Evolutionary conservation across 2,888 invertebrate species (phyloP), one percentile per base, ranked within the genome.

Genomic region (Entomobrya multifasciata): DNA sequence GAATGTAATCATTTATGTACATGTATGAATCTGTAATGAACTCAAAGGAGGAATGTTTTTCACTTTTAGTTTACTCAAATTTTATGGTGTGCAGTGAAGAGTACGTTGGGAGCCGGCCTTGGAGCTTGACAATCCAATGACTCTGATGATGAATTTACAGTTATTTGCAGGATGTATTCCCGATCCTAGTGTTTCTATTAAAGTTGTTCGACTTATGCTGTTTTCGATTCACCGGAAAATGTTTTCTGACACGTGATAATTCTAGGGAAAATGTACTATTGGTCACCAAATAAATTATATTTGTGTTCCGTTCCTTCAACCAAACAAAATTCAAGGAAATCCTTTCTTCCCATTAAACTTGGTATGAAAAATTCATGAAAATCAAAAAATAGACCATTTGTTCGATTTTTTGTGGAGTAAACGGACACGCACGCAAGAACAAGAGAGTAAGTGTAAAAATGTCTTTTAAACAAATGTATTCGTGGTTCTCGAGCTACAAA

Each of bases 1-100:
- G 41, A 27, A 20, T 36, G 8, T 36, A 36, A 8, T 36, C 17
- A 52, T 25, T 17, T 36, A 77, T 77, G 77, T 41, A 55, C 77
- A 77, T 77, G 41, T 22, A 77, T 77, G 77, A 77, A 77, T 77
- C 44, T 60, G n/a, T 60, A 41, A 77, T 77, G 57, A 77, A n/a
- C 44, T 20, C 41, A 47, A 47, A 41, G 65, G n/a, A n/a, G n/a
- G 41, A 67, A 41, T 67, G 27, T 41, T 44, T 67, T 67, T 20
- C 67, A 41, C 44, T 67, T 67, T 15, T 8, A 6, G 20, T 41
- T n/a, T n/a, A n/a, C n/a, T n/a, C n/a, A n/a, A n/a, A n/a, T n/a
- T n/a, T n/a, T n/a, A n/a, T n/a, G n/a, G n/a, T n/a, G n/a, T n/a
- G n/a, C n/a, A n/a, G n/a, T n/a, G n/a, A n/a, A n/a, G n/a, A n/a